These are phyloP conservation scores for Scolopax bukidnonensis DNA, from an alignment of 2,797 vertebrate species.

Conservation along the genomic window DNA sequence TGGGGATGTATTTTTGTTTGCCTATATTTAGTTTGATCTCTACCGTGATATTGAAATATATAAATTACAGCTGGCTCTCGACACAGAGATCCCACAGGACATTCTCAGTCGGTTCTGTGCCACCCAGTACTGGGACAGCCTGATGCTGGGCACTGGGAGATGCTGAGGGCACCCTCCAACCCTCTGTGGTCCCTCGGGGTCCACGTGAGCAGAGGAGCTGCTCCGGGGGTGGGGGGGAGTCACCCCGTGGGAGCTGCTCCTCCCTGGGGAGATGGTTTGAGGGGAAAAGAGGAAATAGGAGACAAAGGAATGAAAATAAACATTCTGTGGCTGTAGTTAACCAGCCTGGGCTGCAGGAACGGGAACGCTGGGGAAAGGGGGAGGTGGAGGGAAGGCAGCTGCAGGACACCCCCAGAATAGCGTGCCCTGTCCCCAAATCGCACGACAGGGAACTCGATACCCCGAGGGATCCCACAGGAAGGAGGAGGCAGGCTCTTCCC, in stretches of 20 bases:
- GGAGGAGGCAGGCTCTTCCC: neutral
- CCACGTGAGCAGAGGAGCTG: neutral
- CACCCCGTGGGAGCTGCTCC: neutral
- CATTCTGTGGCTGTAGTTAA: neutral
- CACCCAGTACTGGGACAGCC: fast-evolving
- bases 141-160: neutral
- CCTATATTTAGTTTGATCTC: constrained; percentile 44
- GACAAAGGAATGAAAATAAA: constrained; percentile 26
- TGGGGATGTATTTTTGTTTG: neutral
- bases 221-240: neutral
- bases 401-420: neutral
- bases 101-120: neutral
- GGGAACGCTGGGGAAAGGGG: neutral
- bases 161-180: neutral
- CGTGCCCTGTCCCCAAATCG: neutral
- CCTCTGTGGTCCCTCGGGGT: fast-evolving
- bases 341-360: neutral
- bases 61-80: neutral
- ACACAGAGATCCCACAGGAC: neutral
- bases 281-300: neutral
- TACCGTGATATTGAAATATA: neutral
- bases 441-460: fast-evolving
- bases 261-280: neutral
- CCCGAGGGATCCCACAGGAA: fast-evolving
- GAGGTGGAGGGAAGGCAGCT: neutral